phyloP scores from a whole-genome alignment of 2,797 vertebrate species.

The Diceros bicornis region DNA sequence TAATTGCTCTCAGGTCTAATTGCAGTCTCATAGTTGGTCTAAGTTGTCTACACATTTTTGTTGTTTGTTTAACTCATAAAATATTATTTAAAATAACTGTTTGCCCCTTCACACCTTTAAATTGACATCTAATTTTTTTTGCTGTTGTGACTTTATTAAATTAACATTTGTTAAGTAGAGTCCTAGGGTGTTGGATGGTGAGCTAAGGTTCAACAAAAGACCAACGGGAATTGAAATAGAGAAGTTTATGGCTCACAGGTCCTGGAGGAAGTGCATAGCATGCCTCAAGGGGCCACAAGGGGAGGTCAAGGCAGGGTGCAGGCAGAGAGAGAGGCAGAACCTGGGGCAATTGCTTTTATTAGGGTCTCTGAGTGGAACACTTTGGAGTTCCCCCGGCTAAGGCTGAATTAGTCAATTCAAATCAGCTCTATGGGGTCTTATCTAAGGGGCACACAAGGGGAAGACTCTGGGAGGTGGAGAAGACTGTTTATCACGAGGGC shows the following conservation, averaged over 20 bases:
- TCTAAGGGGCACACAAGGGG: neutral
- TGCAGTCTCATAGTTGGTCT: neutral
- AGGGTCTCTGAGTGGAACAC: neutral
- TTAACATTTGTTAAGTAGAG: neutral
- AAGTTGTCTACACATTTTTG: neutral
- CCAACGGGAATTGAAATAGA: neutral
- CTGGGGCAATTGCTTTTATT: neutral
- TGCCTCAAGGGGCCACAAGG: neutral
- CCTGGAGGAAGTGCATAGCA: neutral
- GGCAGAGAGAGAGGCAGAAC: neutral
- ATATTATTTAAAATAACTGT: neutral
- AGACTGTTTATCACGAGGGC: neutral
- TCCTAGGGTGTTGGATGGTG: neutral
- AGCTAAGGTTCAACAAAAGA: neutral
- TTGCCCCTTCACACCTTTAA: neutral
- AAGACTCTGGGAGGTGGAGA: neutral
- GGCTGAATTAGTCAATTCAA: neutral
- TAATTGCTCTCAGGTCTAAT: neutral
- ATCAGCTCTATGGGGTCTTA: neutral
- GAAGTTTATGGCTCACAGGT: too few species aligned
- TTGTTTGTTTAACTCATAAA: neutral
- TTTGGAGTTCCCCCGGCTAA: neutral
- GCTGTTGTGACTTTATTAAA: neutral
- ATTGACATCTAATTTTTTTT: neutral
- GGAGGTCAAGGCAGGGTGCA: neutral